These are phyloP conservation scores for Tridacna gigas DNA, from an alignment of 2,888 invertebrate species.

Conservation along the genomic window DNA sequence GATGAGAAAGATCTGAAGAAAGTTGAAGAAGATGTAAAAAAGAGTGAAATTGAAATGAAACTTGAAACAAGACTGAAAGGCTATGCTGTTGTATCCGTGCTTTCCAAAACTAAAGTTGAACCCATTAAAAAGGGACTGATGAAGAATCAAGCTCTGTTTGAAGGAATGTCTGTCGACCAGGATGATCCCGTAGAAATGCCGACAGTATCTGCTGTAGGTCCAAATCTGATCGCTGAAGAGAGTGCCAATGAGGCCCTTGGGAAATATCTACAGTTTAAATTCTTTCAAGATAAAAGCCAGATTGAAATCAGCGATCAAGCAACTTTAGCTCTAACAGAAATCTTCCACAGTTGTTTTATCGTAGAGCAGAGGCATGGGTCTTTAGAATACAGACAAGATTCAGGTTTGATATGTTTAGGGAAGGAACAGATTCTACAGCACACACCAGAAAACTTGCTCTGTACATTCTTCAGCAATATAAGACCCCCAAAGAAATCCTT, in stretches of 20 bases:
- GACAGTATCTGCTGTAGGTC: slow-evolving; percentile 78
- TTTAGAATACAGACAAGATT: slow-evolving; percentile 74
- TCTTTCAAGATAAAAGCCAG: slow-evolving; percentile 68
- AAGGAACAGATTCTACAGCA: slow-evolving; percentile 82
- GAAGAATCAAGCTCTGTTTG: slow-evolving; percentile 75
- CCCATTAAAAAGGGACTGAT: slow-evolving; percentile 77
- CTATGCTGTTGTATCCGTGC: slow-evolving; percentile 79
- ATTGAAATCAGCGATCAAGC: slow-evolving; percentile 75
- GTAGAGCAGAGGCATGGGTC: slow-evolving; percentile 78
- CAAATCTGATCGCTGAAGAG: slow-evolving; percentile 76
- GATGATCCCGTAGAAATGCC: slow-evolving; percentile 75
- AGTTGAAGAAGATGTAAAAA: slow-evolving; percentile 28
- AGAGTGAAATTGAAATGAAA: slow-evolving; percentile 31
- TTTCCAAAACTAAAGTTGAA: slow-evolving; percentile 81
- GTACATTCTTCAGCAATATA: slow-evolving; percentile 78
- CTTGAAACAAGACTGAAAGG: slow-evolving; percentile 70
- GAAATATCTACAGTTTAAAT: slow-evolving; percentile 77
- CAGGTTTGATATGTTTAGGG: slow-evolving; percentile 82
- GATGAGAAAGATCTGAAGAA: slow-evolving; percentile 11
- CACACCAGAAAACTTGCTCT: slow-evolving; percentile 80
- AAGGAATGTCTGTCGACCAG: slow-evolving; percentile 69
- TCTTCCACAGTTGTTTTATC: slow-evolving; percentile 84
- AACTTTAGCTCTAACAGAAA: slow-evolving; percentile 81
- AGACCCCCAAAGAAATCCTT: slow-evolving; percentile 80
- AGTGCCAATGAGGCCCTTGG: slow-evolving; percentile 79